Evolutionary conservation across 1,140 invertebrate genomes (phyloP).

Genomic region (Diprion similis): DNA sequence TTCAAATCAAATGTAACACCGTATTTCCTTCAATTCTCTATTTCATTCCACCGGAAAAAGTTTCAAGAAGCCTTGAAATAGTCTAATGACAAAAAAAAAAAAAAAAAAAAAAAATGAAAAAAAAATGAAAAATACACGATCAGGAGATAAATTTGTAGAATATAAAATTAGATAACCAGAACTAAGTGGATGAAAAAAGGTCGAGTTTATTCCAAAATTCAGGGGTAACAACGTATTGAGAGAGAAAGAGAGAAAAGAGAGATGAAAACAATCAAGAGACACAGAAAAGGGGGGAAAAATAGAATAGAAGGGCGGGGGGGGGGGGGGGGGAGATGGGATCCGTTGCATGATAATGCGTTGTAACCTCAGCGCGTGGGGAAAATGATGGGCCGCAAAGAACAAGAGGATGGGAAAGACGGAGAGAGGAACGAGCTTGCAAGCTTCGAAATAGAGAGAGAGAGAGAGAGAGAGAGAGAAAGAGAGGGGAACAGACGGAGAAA

Average conservation of each 20-base stretch:
- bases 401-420: background rate
- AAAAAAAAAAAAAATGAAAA: background rate
- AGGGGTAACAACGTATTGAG: slow-evolving; percentile 32
- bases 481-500: too few species aligned
- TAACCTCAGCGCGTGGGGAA: background rate
- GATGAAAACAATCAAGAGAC: slow-evolving; percentile 9
- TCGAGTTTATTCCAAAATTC: slow-evolving; percentile 52
- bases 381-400: background rate
- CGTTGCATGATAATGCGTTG: background rate
- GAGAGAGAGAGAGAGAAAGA: too few species aligned
- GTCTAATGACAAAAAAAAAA: background rate
- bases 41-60: too few species aligned
- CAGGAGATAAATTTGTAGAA: too few species aligned
- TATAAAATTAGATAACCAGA: too few species aligned
- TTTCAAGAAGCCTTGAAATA: too few species aligned
- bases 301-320: background rate
- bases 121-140: background rate
- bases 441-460: background rate
- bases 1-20: too few species aligned
- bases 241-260: slow-evolving; percentile 32
- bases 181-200: too few species aligned
- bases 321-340: slow-evolving; percentile 39
- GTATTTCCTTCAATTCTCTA: too few species aligned
- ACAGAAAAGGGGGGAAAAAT: slow-evolving; percentile 9
- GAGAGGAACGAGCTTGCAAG: background rate